Evolutionary conservation across 2,797 vertebrate species (phyloP), one percentile per base, ranked within the genome.

Genomic region (Artibeus jamaicensis): DNA sequence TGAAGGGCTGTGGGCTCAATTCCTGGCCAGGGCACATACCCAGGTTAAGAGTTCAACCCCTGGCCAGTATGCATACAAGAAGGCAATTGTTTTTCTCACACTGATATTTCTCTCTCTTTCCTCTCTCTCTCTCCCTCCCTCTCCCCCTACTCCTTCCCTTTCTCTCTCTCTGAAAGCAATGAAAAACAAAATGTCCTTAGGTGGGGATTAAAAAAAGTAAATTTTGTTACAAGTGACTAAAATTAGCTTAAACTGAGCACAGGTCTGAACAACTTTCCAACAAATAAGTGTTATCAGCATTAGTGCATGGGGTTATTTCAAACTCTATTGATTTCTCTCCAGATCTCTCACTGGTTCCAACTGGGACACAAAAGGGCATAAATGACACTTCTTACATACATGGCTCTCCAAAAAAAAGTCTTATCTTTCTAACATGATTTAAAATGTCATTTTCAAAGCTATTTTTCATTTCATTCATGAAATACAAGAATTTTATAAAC

Each of bases 391-490:
- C 32, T 89, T 87, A 71, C 86, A 95, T 55, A 67, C 3, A 73
- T 0, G 26, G 68, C 46, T 91, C 46, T 73, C 48, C 77, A 81
- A 86, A 95, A 81, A 95, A 81, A 83, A 67, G 10, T 39, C 73
- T 65, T 67, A n/a, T 46, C 32, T 87, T 94, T 81, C 10, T 50
- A 96, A 83, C 44, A 91, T 78, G 57, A 79, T 70, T 95, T 95
- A 53, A 89, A 96, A 94, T 73, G 34, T 85, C 39, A 89, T 71
- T 50, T 91, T 89, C 39, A 55, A 95, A 94, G 48, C 34, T 68
- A 84, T 39, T 74, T 82, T 93, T 84, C 44, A 95, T 19, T 32
- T 95, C 29, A 24, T 68, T 87, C 39, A 81, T 71, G 73, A 97
- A 96, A 34, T n/a, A 86, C 18, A 76, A 93, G 90, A 78, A 94